Conservation (phyloP, 1,140 invertebrate species). For the Diorhabda sublineata region DNA sequence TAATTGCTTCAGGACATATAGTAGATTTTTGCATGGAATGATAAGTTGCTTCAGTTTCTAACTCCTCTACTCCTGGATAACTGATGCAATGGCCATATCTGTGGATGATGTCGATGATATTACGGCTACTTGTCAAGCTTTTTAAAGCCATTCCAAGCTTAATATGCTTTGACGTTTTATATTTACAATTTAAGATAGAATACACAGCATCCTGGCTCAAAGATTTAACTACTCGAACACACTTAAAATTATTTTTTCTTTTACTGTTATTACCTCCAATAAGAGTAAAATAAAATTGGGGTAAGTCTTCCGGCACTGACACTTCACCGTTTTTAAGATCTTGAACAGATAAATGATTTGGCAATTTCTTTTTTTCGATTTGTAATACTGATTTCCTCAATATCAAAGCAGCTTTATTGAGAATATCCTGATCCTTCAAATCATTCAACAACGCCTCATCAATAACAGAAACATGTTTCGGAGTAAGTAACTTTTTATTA, state of each 20-base stretch:
- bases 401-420: constrained; percentile 34
- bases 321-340: constrained; percentile 23
- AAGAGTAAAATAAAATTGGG: constrained; percentile 12
- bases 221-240: constrained; percentile 22
- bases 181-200: constrained; percentile 8
- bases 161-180: constrained; percentile 39
- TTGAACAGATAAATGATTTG: constrained; percentile 22
- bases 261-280: constrained; percentile 3
- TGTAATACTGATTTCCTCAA: constrained; percentile 30
- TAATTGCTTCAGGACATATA: constrained; percentile 17
- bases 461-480: constrained; percentile 24
- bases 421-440: constrained; percentile 30
- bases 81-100: constrained; percentile 35
- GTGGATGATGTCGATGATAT: constrained; percentile 34
- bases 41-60: constrained; percentile 41
- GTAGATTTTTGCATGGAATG: constrained; percentile 10
- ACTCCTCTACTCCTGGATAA: constrained; percentile 37
- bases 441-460: constrained; percentile 24
- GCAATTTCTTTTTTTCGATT: constrained; percentile 23
- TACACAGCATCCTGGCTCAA: constrained; percentile 25
- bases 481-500: constrained; percentile 30
- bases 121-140: constrained; percentile 37
- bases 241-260: background rate
- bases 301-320: constrained; percentile 20
- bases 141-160: constrained; percentile 37